phyloP scores from a whole-genome alignment of 2,113 vertebrate species.

The Chloropsis cyanopogon region DNA sequence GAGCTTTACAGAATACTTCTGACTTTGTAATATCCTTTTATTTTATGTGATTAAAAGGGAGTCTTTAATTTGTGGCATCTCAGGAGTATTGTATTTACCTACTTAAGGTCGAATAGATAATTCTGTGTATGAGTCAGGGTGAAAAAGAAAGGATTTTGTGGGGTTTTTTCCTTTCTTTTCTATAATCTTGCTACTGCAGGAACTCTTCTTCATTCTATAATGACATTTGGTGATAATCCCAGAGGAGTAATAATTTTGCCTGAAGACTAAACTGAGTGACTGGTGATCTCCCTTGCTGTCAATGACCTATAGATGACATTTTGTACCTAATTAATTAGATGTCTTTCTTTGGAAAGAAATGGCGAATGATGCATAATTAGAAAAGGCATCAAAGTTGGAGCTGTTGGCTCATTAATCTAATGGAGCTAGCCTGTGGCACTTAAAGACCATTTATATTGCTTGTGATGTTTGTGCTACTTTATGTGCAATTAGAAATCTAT shows the following conservation, averaged over 20 bases:
- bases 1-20: not conserved
- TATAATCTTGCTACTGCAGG: slow-evolving; percentile 44
- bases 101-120: not conserved
- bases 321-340: slow-evolving; percentile 77
- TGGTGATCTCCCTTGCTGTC: slow-evolving; percentile 69
- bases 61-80: not conserved
- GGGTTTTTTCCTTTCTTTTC: not conserved
- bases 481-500: slow-evolving; percentile 52
- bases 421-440: slow-evolving; percentile 62
- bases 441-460: slow-evolving; percentile 59
- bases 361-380: slow-evolving; percentile 73
- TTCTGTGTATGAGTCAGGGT: not conserved
- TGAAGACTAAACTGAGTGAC: slow-evolving; percentile 55
- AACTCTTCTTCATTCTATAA: slow-evolving; percentile 58
- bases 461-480: slow-evolving; percentile 47
- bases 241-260: slow-evolving; percentile 65
- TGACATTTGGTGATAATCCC: slow-evolving; percentile 74
- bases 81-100: slow-evolving; percentile 13
- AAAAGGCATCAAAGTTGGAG: slow-evolving; percentile 67
- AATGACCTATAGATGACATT: slow-evolving; percentile 82
- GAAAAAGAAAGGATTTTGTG: slow-evolving; percentile 9
- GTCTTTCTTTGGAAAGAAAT: slow-evolving; percentile 69
- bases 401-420: slow-evolving; percentile 74
- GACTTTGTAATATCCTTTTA: not conserved
- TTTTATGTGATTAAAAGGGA: not conserved